A percentile compares a stretch with the other conserved stretches of the same genome.
phyloP scores from a whole-genome alignment of 2,888 invertebrate genomes.

The Dorcus parallelipipedus region DNA sequence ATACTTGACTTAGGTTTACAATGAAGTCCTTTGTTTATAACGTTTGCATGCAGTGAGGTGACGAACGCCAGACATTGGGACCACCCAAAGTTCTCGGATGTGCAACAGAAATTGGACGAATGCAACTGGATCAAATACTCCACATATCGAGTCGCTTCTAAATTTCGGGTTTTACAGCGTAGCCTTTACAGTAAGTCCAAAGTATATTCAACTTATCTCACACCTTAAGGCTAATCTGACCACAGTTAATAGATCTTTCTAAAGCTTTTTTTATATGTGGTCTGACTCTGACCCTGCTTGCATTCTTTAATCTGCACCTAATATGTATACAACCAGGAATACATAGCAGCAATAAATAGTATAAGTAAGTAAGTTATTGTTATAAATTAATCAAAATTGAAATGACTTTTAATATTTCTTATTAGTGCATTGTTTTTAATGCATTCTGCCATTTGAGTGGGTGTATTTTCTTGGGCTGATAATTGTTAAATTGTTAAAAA shows the following conservation, averaged over 20 bases:
- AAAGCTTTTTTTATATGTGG: no score
- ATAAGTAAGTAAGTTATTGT: no score
- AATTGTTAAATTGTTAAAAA: no score
- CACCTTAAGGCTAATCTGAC: neutral
- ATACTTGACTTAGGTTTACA: neutral
- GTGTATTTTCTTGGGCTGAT: no score
- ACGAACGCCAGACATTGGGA: slow-evolving; percentile 56
- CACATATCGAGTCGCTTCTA: slow-evolving; percentile 73
- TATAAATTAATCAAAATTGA: no score
- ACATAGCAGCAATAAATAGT: no score
- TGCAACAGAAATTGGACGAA: slow-evolving; percentile 57
- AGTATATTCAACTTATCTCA: neutral
- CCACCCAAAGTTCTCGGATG: slow-evolving; percentile 59
- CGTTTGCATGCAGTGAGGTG: slow-evolving; percentile 52
- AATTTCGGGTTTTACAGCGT: slow-evolving; percentile 62
- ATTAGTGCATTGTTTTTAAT: no score
- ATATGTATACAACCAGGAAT: no score
- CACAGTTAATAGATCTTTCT: neutral
- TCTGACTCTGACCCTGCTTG: no score
- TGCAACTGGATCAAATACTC: slow-evolving; percentile 71
- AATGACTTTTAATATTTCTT: no score
- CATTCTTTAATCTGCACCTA: no score
- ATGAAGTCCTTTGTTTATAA: neutral
- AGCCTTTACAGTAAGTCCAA: slow-evolving; percentile 61
- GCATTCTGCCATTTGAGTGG: no score